phyloP scores from a whole-genome alignment of 2,888 invertebrate species.

The Papilio elwesi region DNA sequence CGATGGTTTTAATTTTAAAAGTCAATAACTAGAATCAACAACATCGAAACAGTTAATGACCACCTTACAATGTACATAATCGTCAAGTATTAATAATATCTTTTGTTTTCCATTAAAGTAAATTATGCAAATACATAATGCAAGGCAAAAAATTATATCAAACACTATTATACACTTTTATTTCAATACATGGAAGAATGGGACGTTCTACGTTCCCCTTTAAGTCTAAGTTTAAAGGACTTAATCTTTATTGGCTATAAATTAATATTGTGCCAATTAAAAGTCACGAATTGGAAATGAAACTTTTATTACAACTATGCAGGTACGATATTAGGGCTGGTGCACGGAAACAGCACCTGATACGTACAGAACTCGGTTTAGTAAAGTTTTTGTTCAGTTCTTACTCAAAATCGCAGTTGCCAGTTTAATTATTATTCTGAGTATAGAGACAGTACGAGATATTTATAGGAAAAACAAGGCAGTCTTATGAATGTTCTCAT shows the following conservation, averaged over 20 bases:
- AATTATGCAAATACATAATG: too few species aligned
- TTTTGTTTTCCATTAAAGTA: too few species aligned
- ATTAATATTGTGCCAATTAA: background rate
- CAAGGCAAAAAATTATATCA: too few species aligned
- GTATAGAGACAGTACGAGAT: background rate
- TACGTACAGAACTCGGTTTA: conserved; percentile 11
- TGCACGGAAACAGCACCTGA: conserved; percentile 7
- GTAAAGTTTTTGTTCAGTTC: conserved; percentile 8
- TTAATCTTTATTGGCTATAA: too few species aligned
- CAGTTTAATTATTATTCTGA: conserved; percentile 1
- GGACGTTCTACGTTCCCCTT: background rate
- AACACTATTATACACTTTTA: too few species aligned
- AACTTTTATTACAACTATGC: conserved; percentile 12
- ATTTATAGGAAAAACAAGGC: background rate
- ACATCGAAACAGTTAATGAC: too few species aligned
- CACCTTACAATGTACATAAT: too few species aligned
- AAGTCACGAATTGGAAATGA: background rate
- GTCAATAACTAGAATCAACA: too few species aligned
- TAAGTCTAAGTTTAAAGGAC: background rate
- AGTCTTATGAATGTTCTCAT: too few species aligned
- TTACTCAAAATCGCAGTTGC: background rate
- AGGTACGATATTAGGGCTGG: background rate
- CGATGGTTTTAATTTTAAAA: too few species aligned
- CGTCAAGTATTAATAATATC: too few species aligned
- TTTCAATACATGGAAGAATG: too few species aligned